phyloP scores from a whole-genome alignment of 2,797 vertebrate species.

The Pseudochromis fuscus region DNA sequence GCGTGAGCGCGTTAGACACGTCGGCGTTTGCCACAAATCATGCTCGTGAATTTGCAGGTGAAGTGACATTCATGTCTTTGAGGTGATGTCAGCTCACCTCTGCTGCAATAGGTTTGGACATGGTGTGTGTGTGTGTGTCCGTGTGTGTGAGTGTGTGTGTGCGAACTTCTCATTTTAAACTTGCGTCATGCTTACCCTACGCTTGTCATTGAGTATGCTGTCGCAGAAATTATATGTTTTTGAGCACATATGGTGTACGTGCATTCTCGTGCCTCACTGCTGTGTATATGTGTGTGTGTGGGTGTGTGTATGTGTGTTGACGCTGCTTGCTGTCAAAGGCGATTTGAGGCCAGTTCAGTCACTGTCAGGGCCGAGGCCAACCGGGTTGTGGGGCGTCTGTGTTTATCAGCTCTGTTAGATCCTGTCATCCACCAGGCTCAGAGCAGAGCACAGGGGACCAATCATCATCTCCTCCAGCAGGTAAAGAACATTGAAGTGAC shows the following conservation, averaged over 20 bases:
- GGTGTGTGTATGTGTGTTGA: constrained; percentile 62
- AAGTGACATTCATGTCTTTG: constrained; percentile 75
- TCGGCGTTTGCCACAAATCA: constrained; percentile 54
- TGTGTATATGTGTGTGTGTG: constrained; percentile 30
- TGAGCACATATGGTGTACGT: constrained; percentile 24
- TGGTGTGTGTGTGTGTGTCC: constrained; percentile 17
- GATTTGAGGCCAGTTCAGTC: constrained; percentile 87
- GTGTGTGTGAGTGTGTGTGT: constrained; percentile 18
- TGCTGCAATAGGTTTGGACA: constrained; percentile 49
- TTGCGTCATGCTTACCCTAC: constrained; percentile 12
- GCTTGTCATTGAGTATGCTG: constrained; percentile 20
- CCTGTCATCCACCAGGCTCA: constrained; percentile 79
- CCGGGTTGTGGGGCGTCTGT: constrained; percentile 74
- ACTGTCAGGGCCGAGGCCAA: constrained; percentile 83
- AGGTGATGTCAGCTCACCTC: constrained; percentile 72
- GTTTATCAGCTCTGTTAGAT: constrained; percentile 84
- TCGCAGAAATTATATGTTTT: constrained; percentile 26
- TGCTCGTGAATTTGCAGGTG: constrained; percentile 64
- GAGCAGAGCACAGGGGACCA: constrained; percentile 71
- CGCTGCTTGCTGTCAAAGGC: constrained; percentile 82
- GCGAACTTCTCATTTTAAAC: constrained; percentile 23
- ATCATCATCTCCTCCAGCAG: constrained; percentile 82
- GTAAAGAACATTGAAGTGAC: constrained; percentile 82
- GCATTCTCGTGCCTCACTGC: background rate
- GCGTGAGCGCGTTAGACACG: constrained; percentile 21